A percentile compares a stretch with the other conserved stretches of the same genome.
Evolutionary conservation across 1,140 invertebrate species (phyloP).

Genomic region (Sitobion miscanthi): DNA sequence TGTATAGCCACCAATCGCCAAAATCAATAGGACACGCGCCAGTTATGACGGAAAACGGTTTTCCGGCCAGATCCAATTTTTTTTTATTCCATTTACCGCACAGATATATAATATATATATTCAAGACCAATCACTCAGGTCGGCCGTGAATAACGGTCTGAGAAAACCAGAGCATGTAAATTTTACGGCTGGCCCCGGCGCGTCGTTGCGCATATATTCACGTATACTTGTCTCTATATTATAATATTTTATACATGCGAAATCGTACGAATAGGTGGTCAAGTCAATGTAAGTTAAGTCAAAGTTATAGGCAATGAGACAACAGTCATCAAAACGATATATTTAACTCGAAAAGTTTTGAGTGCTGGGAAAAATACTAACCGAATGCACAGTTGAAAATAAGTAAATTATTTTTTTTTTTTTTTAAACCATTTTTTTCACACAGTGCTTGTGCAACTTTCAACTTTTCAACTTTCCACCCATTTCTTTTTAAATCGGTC

Average conservation of each 20-base stretch:
- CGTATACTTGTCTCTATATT: not conserved
- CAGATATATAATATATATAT: not conserved
- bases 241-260: too few species aligned
- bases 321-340: not conserved
- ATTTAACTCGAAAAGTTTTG: not conserved
- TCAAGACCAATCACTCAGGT: not conserved
- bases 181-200: not conserved
- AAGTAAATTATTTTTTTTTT: not conserved
- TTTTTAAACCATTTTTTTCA: too few species aligned
- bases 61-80: not conserved
- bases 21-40: constrained; percentile 38
- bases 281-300: not conserved
- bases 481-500: not conserved
- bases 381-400: not conserved
- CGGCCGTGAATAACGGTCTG: constrained; percentile 1
- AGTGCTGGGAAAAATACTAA: not conserved
- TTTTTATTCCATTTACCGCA: not conserved
- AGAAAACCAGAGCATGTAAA: constrained; percentile 30
- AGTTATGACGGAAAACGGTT: constrained; percentile 35
- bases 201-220: not conserved
- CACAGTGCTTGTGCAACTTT: too few species aligned
- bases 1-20: not conserved
- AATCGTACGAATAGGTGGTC: not conserved
- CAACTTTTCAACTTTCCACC: too few species aligned
- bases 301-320: not conserved